Base-by-base conservation (phyloP, 2,888 invertebrate species). In the Ctena decussata region DNA sequence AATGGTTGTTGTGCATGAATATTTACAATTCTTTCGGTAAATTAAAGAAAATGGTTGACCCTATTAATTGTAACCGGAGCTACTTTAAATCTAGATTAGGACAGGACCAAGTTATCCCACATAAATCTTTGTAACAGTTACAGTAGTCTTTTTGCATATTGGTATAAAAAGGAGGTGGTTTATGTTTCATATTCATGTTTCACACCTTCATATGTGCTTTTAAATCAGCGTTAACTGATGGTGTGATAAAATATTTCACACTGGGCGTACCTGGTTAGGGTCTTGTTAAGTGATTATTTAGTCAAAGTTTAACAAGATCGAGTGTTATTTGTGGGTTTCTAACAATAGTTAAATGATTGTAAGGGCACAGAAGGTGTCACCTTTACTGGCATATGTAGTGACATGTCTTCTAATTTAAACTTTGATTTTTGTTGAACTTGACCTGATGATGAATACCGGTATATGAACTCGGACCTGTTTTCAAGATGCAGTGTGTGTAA, bases 201-300 rank as follows among this genome's bases (percentile, higher is more conserved):
- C 65, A 65, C 30, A 65, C 65, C 65, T 65, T 35, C 65, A 65
- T 32, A 65, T 32, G 35, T 35, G 65, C 65, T 30, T 65, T 65
- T 65, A 65, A 65, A 65, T 65, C 65, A 65, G 35, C 65, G 32
- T 24, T 65, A 65, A 65, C 32, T 35, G 65, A 65, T 65, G 65
- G 35, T 12, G 35, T 35, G 65, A 65, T 65, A 65, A 65, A 65
- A 65, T 35, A 65, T 32, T 35, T 35, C 65, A 65, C 65, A 65
- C 32, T 32, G 65, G 65, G 65, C 35, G 65, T 32, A 65, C 35
- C 65, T 65, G 32, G 65, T 35, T 65, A 35, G 35, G 32, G 35
- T 65, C 65, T 65, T 65, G 60, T 65, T 65, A 65, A 24, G 65
- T 65, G 11, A 65, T 60, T 60, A 60, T 24, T 60, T 27, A 60